Evolutionary conservation across 2,113 vertebrate species (phyloP), one percentile per base, ranked within the genome.

Genomic region (Hoplias malabaricus): DNA sequence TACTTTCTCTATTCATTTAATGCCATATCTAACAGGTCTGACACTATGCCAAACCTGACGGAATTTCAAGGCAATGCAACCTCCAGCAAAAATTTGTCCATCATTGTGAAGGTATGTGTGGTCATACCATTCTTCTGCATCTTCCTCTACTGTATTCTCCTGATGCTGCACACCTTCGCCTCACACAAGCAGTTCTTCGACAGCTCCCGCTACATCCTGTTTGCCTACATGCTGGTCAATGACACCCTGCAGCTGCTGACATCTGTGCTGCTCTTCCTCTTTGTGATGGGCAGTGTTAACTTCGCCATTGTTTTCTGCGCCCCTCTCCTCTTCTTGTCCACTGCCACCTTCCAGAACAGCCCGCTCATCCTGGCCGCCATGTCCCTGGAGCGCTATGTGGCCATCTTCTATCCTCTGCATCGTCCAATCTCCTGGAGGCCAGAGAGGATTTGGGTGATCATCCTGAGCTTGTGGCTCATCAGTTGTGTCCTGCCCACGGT

Each of bases 321-420:
- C 1, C 88, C 88, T 2, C 63, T 93, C 43, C 65, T 93, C 2
- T 84, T 91, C 5, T 2, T 92, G 11, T 90, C 89, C 29, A 85
- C 84, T 0, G 83, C 76, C 65, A 90, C 92, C 13, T 93, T 89
- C 79, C 87, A 85, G 27, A 92, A 90, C 81, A 90, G 89, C 5
- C 88, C 88, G 0, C 69, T 92, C 34, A 92, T 92, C 42, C 81
- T 93, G 74, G 91, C 91, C 0, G 77, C 88, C 19, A 93, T 93
- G 92, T 92, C 89, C 5, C 86, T 93, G 62, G 92, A 93, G 85
- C 90, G 92, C 43, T 92, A 93, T 3, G 82, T 92, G 21, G 89
- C 91, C 69, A 93, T 93, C 61, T 53, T 91, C 57, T 90, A 91
- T 53, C 92, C 92, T 0, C 80, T 93, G 31, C 86, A 80, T 2